Percentiles rank a stretch among this genome's conserved stretches.
Conservation (phyloP, 2,113 vertebrate species). For the Dipodomys ordii region DNA sequence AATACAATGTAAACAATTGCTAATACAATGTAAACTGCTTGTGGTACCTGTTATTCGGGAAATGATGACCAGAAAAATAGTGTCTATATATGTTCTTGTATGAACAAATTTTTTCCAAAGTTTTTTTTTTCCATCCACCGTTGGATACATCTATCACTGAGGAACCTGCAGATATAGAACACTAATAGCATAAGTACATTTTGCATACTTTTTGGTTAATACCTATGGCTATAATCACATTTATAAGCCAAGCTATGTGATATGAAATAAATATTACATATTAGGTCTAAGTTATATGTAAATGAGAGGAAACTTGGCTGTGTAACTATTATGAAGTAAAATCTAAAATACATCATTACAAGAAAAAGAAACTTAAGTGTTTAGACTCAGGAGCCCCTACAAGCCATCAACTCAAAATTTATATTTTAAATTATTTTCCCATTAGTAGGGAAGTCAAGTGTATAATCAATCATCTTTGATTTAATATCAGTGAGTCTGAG, state of each 20-base stretch:
- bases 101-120: neutral
- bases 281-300: neutral
- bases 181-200: neutral
- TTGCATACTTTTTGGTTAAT: neutral
- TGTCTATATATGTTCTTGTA: neutral
- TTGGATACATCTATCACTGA: neutral
- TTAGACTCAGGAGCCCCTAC: neutral
- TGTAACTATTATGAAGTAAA: neutral
- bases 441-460: neutral
- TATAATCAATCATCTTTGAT: neutral
- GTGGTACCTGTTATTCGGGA: neutral
- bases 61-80: neutral
- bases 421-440: constrained; percentile 31
- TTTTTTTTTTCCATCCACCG: neutral
- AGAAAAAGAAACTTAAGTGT: neutral
- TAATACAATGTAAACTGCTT: neutral
- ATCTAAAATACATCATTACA: constrained; percentile 17
- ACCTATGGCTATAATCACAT: neutral
- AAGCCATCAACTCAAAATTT: neutral
- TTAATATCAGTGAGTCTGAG: neutral
- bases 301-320: neutral
- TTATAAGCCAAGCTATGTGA: neutral
- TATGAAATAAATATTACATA: neutral
- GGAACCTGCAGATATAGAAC: neutral
- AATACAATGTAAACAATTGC: neutral